These are phyloP conservation scores for Trichogramma evanescens DNA, from an alignment of 2,888 invertebrate genomes.

Conservation along the genomic window DNA sequence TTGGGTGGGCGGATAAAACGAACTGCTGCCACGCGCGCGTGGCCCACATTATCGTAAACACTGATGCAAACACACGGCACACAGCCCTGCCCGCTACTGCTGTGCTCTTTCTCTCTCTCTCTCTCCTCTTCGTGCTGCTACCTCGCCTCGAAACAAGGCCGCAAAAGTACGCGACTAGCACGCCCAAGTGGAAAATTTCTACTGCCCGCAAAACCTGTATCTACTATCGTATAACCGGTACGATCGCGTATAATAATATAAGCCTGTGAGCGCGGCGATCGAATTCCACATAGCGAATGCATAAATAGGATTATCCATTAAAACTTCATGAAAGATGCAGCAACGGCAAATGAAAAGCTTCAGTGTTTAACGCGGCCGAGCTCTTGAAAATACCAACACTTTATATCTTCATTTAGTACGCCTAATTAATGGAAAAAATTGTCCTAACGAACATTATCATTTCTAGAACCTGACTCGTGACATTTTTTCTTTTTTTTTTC, in stretches of 20 bases:
- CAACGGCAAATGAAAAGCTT: background rate
- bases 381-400: too few relatives aligned
- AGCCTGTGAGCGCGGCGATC: too few relatives aligned
- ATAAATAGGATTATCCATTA: too few relatives aligned
- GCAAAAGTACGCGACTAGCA: background rate
- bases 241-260: background rate
- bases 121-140: too few relatives aligned
- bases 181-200: background rate
- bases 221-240: background rate
- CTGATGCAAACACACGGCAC: background rate
- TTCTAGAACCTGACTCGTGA: too few relatives aligned
- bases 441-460: too few relatives aligned
- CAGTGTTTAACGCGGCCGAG: background rate
- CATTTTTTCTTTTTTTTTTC: too few relatives aligned
- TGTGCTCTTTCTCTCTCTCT: too few relatives aligned
- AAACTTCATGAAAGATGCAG: background rate
- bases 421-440: too few relatives aligned
- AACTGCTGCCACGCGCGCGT: background rate
- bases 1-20: constrained; percentile 1
- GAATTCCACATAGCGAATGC: too few relatives aligned
- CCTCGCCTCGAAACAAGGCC: background rate
- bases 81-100: background rate
- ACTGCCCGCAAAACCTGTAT: background rate
- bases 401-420: too few relatives aligned
- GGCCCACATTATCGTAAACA: constrained; percentile 7